phyloP scores from a whole-genome alignment of 2,797 vertebrate species.

The Pempheris klunzingeri region DNA sequence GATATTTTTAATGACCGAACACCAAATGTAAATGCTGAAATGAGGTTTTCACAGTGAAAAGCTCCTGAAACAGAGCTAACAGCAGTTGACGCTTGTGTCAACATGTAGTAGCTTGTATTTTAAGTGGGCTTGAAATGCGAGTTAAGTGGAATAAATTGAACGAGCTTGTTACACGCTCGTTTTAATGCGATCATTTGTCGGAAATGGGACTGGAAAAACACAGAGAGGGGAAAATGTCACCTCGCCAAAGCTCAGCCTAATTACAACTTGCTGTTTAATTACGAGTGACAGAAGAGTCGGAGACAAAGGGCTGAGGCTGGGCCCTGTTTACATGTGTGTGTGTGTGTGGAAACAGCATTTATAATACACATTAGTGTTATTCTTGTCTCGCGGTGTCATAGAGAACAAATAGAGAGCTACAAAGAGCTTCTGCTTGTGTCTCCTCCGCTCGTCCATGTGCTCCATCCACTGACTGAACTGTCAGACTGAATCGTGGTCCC shows the following conservation, averaged over 20 bases:
- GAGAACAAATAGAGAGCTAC: slow-evolving; percentile 33
- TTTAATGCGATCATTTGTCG: slow-evolving; percentile 62
- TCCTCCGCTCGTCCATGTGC: background rate
- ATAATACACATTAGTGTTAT: slow-evolving; percentile 49
- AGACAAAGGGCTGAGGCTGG: slow-evolving; percentile 51
- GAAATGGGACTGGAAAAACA: slow-evolving; percentile 52
- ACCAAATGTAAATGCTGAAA: background rate
- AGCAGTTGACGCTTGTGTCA: background rate
- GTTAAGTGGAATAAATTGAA: slow-evolving; percentile 72
- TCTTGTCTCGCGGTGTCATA: slow-evolving; percentile 40
- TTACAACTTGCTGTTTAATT: slow-evolving; percentile 68
- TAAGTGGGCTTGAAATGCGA: slow-evolving; percentile 48
- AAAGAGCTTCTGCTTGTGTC: slow-evolving; percentile 20
- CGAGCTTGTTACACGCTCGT: slow-evolving; percentile 57
- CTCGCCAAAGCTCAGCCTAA: slow-evolving; percentile 54
- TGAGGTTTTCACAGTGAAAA: background rate
- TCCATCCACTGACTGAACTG: slow-evolving; percentile 6
- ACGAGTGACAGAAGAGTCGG: slow-evolving; percentile 61
- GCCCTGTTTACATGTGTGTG: background rate
- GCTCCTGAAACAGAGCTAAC: slow-evolving; percentile 12
- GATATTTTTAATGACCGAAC: background rate
- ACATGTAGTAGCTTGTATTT: slow-evolving; percentile 27
- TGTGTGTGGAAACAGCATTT: slow-evolving; percentile 52
- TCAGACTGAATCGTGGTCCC: slow-evolving; percentile 12
- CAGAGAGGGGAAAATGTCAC: slow-evolving; percentile 50